phyloP scores from a whole-genome alignment of 2,888 invertebrate genomes.

The Altica lythri region DNA sequence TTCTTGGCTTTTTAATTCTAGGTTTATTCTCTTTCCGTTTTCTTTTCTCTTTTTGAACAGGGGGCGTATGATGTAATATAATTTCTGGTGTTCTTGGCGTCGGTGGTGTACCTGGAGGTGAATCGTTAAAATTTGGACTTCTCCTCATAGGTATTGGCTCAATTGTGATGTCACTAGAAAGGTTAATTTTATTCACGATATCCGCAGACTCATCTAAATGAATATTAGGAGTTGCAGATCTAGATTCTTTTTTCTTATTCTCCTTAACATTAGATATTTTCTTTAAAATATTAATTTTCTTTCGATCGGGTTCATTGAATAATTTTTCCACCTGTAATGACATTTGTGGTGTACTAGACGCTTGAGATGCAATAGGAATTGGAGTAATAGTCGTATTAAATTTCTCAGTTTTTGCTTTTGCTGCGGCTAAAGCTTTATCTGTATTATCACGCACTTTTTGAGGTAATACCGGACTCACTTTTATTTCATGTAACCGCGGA shows the following conservation, averaged over 20 bases:
- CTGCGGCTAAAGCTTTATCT: conserved; percentile 53
- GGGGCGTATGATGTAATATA: conserved; percentile 63
- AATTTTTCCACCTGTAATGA: conserved; percentile 60
- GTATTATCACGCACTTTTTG: conserved; percentile 39
- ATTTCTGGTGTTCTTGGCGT: conserved; percentile 65
- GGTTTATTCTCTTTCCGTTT: conserved; percentile 58
- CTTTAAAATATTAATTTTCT: conserved; percentile 85
- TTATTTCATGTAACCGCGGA: conserved; percentile 23
- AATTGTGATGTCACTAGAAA: conserved; percentile 63
- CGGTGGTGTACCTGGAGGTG: conserved; percentile 62
- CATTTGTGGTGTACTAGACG: conserved; percentile 47
- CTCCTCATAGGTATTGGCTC: conserved; percentile 55
- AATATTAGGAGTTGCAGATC: conserved; percentile 56
- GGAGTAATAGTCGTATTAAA: conserved; percentile 56
- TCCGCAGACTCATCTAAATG: conserved; percentile 56
- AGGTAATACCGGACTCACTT: conserved; percentile 25
- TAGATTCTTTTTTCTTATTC: conserved; percentile 54
- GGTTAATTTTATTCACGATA: conserved; percentile 46
- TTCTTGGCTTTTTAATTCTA: conserved; percentile 44
- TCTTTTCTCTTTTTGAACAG: conserved; percentile 63
- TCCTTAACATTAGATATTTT: conserved; percentile 80
- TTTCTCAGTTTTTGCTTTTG: conserved; percentile 55
- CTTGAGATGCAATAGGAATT: conserved; percentile 46
- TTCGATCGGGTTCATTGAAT: conserved; percentile 79
- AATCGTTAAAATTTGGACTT: conserved; percentile 57